phyloP scores from a whole-genome alignment of 2,888 invertebrate species.

The Polydrusus cervinus region DNA sequence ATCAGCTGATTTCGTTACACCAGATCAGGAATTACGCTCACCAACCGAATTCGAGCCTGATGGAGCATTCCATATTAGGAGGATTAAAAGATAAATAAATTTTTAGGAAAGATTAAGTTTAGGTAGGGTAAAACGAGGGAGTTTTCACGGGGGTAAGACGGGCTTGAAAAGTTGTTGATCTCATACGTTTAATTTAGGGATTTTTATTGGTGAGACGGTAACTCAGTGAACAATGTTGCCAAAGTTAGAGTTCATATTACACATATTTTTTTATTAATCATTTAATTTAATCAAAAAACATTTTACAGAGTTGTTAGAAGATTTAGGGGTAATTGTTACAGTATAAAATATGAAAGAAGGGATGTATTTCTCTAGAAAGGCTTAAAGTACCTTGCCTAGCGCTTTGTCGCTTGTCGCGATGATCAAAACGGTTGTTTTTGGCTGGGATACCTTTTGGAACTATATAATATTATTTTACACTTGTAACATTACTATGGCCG shows the following conservation, averaged over 20 bases:
- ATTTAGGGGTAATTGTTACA: too few relatives aligned
- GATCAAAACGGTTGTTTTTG: too few relatives aligned
- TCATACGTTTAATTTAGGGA: conserved; percentile 42
- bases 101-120: conserved; percentile 29
- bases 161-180: conserved; percentile 48
- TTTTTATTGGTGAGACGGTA: conserved; percentile 30
- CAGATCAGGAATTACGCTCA: conserved; percentile 97
- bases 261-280: too few relatives aligned
- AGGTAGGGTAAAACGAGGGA: conserved; percentile 32
- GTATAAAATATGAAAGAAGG: too few relatives aligned
- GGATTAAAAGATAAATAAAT: conserved; percentile 70
- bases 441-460: too few relatives aligned
- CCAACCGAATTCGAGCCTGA: conserved; percentile 85
- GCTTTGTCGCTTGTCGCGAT: too few relatives aligned
- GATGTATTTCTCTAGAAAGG: too few relatives aligned
- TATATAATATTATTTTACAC: too few relatives aligned
- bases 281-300: too few relatives aligned
- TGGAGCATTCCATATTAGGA: conserved; percentile 72
- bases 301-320: too few relatives aligned
- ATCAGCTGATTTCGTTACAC: conserved; percentile 95
- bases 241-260: background rate
- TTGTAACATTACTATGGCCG: too few relatives aligned
- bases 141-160: conserved; percentile 37
- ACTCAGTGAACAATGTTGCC: background rate
- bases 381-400: too few relatives aligned